Base-by-base conservation (phyloP, 2,888 invertebrate genomes). In the Phortica okadai region DNA sequence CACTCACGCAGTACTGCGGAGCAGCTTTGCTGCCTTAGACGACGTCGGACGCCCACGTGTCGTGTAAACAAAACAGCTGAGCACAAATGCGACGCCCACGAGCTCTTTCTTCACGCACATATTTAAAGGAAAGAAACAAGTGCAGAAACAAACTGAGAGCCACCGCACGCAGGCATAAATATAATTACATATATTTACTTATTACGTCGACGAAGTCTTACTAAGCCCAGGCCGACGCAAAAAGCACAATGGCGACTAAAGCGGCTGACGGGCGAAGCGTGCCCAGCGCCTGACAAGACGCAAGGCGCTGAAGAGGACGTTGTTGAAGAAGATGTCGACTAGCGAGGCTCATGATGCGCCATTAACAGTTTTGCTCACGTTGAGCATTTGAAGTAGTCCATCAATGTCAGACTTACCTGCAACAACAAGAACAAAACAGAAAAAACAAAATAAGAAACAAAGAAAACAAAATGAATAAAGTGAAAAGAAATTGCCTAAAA, bases 371-470 rank as follows among this genome's bases (percentile, higher is more conserved):
- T 62, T 14, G 14, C 41, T 64, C 33, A 16, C 41, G 41, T 64
- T 64, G 41, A 54, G 54, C 41, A 25, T 64, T 66, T 41, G 14
- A 14, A 10, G 44, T 21, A 67, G 74, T 74, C 50, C 74, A 74
- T 74, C 74, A 74, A 66, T 54, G 66, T 66, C 74, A 74, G 45
- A 66, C 74, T 74, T 74, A 74, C 74, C 74, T 74, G 74, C 21
- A 74, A 74, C 25, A 62, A 25, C 7, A 73, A 45, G 0, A 69
- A 14, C 56, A 62, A 10, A 21, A 10, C 7, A 33, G 11, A 67
- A 67, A 14, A 7, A 10, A 44, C 14, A 59, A 16, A 44, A 67
- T 14, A 14, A 70, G 70, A 70, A 25, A 25, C 16, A 74, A 50
- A 54, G 33, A 44, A 62, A 50, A n/a, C 10, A 44, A 59, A 10